Evolutionary conservation across 2,888 invertebrate species (phyloP), one percentile per base, ranked within the genome.

Genomic region (Ectemnius continuus): DNA sequence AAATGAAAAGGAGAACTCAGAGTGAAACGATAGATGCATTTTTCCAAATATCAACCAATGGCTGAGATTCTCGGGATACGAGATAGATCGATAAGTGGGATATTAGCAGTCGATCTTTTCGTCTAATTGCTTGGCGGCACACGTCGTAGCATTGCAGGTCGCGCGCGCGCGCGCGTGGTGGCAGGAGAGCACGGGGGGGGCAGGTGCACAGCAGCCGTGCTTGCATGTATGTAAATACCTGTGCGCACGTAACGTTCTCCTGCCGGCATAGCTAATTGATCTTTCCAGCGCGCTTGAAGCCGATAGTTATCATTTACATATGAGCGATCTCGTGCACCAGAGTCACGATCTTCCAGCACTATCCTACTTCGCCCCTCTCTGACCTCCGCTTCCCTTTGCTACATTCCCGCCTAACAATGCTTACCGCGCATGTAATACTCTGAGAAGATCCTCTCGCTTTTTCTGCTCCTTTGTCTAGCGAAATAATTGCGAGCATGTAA

Each of bases 211-310:
- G 13, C 59, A 18, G 26, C 28, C 20, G 23, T 57, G 36, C 36
- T 36, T 36, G 36, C 11, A 36, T 36, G 36, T 36, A 36, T 36
- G 36, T 61, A 61, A 52, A 65, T 28, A 61, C 65, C 45, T 52
- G 57, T 66, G 71, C 28, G 63, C 69, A 79, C 84, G 82, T 83
- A 81, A 83, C 80, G 69, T 82, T 82, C 78, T 75, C 73, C 81
- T 79, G 79, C 79, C 82, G 81, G 83, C 84, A 82, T 82, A 84
- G 73, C 85, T 86, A 88, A 88, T 86, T 87, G 85, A 89, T 89
- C 88, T 88, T 90, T 89, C 87, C 85, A 87, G 85, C 85, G 87
- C 83, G 87, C 88, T 89, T 88, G 87, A 88, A 89, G 88, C 84
- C 87, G 84, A 87, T 88, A 84, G 89, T 89, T 87, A 86, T 81